phyloP scores from a whole-genome alignment of 2,888 invertebrate genomes.

The Chrysotoxum bicinctum region DNA sequence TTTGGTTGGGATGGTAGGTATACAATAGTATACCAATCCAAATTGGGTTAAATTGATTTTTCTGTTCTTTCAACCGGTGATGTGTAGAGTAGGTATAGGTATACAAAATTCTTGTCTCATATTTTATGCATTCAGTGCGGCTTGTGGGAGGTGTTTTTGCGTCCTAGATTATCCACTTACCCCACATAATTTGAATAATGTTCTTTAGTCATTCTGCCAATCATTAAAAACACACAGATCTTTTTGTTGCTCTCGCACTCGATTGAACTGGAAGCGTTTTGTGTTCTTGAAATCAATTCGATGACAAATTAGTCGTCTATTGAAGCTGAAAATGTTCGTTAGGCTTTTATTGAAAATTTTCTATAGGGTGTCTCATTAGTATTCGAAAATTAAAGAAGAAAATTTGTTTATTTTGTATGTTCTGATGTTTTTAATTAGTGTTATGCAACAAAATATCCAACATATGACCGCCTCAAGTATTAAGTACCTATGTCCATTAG shows the following conservation, averaged over 20 bases:
- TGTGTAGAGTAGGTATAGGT: not conserved
- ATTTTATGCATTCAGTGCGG: conserved; percentile 25
- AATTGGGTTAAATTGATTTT: conserved; percentile 39
- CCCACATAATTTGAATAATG: conserved; percentile 45
- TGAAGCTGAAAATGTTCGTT: conserved; percentile 36
- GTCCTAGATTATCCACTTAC: conserved; percentile 59
- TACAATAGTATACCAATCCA: conserved; percentile 10
- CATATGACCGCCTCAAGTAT: too few relatives aligned
- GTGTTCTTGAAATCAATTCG: conserved; percentile 62
- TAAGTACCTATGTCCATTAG: too few relatives aligned
- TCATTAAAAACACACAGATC: conserved; percentile 24
- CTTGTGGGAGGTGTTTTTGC: conserved; percentile 38
- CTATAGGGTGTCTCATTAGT: not conserved
- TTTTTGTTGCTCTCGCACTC: conserved; percentile 16
- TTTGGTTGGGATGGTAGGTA: not conserved
- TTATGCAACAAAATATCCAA: too few relatives aligned
- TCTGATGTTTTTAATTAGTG: too few relatives aligned
- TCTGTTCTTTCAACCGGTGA: conserved; percentile 29
- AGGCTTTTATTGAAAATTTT: not conserved
- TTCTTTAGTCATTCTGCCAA: conserved; percentile 54
- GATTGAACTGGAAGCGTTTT: conserved; percentile 30
- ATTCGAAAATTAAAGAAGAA: too few relatives aligned
- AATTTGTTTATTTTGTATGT: too few relatives aligned
- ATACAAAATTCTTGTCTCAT: conserved; percentile 23
- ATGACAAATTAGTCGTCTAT: conserved; percentile 45